phyloP scores from a whole-genome alignment of 2,888 invertebrate genomes.

The Dyspetes luteomarginatus region DNA sequence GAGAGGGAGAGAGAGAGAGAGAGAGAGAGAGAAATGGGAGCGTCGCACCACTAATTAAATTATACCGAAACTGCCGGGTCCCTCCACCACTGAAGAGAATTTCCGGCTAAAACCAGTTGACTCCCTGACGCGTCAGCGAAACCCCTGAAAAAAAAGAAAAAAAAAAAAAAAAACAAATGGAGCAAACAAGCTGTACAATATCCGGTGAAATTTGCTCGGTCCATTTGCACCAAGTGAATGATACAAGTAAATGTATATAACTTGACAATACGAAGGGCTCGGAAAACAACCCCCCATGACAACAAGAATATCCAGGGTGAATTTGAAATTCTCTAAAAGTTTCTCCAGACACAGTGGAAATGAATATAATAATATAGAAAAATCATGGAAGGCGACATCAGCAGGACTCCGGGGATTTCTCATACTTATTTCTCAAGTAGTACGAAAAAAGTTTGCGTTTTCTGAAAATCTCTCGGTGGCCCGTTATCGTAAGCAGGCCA shows the following conservation, averaged over 20 bases:
- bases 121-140: slow-evolving; percentile 56
- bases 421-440: neutral
- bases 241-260: slow-evolving; percentile 7
- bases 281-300: neutral
- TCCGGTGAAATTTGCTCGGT: slow-evolving; percentile 26
- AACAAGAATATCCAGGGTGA: neutral
- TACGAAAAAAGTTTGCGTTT: slow-evolving; percentile 20
- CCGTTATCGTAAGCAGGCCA: no score
- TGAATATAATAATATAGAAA: slow-evolving; percentile 13
- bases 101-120: slow-evolving; percentile 51
- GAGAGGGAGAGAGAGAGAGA: slow-evolving; percentile 3
- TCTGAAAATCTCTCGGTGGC: neutral
- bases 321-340: neutral
- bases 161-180: slow-evolving; percentile 15
- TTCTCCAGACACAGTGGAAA: slow-evolving; percentile 13
- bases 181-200: slow-evolving; percentile 35
- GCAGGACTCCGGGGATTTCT: neutral
- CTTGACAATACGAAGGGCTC: neutral
- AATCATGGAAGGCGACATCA: neutral
- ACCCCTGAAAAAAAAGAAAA: slow-evolving; percentile 11
- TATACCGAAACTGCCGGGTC: slow-evolving; percentile 76
- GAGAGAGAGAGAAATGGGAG: slow-evolving; percentile 27
- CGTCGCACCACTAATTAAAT: slow-evolving; percentile 78
- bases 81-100: slow-evolving; percentile 51
- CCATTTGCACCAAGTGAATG: slow-evolving; percentile 11